Evolutionary conservation across 2,113 vertebrate genomes (phyloP).

Genomic region (Bagarius yarrelli): DNA sequence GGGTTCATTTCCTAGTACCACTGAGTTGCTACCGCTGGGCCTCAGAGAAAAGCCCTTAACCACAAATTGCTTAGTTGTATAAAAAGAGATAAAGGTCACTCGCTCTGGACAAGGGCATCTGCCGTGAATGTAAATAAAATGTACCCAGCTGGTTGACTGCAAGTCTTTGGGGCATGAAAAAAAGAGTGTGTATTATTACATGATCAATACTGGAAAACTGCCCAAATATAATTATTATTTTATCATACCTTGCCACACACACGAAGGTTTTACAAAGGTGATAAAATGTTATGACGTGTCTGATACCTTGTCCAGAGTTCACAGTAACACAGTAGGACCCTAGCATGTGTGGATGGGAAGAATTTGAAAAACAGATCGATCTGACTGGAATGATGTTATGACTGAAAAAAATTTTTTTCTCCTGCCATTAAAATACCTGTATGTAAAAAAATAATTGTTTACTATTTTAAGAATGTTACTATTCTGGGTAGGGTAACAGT

Average conservation of each 20-base stretch:
- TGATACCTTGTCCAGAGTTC: neutral
- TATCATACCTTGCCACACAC: too few relatives aligned
- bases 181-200: too few relatives aligned
- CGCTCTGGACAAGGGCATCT: too few relatives aligned
- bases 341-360: neutral
- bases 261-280: neutral
- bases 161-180: neutral
- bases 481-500: neutral
- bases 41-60: too few relatives aligned
- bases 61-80: too few relatives aligned
- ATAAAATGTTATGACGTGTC: too few relatives aligned
- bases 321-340: neutral
- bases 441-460: neutral
- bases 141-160: neutral
- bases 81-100: too few relatives aligned
- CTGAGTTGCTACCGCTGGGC: too few relatives aligned
- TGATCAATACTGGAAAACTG: too few relatives aligned
- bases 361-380: neutral
- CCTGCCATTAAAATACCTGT: neutral
- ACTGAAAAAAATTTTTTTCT: neutral
- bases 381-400: too few relatives aligned
- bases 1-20: too few relatives aligned
- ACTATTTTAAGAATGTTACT: neutral
- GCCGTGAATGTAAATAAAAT: conserved; percentile 5
- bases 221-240: too few relatives aligned